These are phyloP conservation scores for Megaleporinus macrocephalus DNA, from an alignment of 2,113 vertebrate genomes.

Conservation along the genomic window DNA sequence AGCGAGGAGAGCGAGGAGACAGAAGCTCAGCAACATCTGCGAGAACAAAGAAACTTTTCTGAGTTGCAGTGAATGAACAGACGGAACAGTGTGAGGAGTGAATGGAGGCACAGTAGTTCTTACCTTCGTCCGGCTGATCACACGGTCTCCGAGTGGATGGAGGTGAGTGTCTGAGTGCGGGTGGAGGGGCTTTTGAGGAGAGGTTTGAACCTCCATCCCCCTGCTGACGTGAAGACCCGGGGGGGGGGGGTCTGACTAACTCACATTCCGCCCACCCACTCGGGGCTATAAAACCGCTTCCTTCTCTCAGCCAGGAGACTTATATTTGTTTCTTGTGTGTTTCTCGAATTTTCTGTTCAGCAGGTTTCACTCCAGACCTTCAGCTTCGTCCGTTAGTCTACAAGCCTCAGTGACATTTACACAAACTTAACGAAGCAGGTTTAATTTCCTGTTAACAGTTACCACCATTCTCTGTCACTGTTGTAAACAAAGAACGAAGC, in stretches of 20 bases:
- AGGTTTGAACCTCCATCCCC: neutral
- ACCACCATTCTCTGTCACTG: too few relatives aligned
- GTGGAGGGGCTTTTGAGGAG: neutral
- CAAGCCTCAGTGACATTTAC: too few relatives aligned
- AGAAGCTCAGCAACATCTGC: constrained; percentile 33
- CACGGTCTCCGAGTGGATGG: neutral
- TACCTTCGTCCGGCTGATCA: neutral
- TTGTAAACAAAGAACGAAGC: too few relatives aligned
- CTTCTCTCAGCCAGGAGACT: neutral
- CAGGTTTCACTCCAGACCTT: too few relatives aligned
- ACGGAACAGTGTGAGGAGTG: neutral
- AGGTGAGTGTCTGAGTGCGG: neutral
- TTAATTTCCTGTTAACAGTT: too few relatives aligned
- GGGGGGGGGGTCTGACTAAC: neutral
- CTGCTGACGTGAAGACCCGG: constrained; percentile 6
- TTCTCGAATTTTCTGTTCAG: too few relatives aligned
- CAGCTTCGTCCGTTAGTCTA: too few relatives aligned
- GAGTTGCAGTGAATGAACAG: neutral
- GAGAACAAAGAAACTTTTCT: neutral
- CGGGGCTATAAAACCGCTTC: too few relatives aligned
- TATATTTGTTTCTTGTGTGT: too few relatives aligned
- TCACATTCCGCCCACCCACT: neutral
- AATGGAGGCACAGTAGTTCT: neutral
- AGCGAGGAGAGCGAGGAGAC: constrained; percentile 5
- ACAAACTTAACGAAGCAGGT: too few relatives aligned